A percentile compares a stretch with the other conserved stretches of the same genome.
Conservation (phyloP, 2,113 vertebrate genomes). For the Takifugu flavidus region DNA sequence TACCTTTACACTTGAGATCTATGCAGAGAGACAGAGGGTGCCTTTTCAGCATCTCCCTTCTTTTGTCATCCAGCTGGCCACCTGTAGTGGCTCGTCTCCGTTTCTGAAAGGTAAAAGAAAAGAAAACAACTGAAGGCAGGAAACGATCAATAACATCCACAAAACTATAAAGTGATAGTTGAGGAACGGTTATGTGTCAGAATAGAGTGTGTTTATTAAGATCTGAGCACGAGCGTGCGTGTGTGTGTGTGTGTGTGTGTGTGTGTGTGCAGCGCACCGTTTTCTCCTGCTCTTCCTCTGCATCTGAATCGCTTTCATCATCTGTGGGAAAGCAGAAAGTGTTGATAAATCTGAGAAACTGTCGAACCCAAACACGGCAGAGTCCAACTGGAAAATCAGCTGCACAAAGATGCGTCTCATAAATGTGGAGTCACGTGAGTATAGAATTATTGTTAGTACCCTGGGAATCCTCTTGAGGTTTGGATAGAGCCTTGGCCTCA, state of each 20-base stretch:
- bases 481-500: slow-evolving; percentile 94
- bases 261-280: slow-evolving; percentile 78
- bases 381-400: background rate
- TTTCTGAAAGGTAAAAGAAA: slow-evolving; percentile 74
- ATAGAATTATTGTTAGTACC: slow-evolving; percentile 68
- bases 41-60: slow-evolving; percentile 92
- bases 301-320: slow-evolving; percentile 96
- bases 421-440: too few relatives aligned
- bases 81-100: slow-evolving; percentile 89
- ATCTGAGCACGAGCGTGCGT: background rate
- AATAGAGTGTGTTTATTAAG: background rate
- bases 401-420: background rate
- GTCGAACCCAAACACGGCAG: background rate
- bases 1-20: slow-evolving; percentile 93
- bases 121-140: slow-evolving; percentile 8
- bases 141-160: slow-evolving; percentile 39
- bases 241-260: background rate
- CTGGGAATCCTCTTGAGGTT: slow-evolving; percentile 94
- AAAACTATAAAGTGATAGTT: slow-evolving; percentile 3
- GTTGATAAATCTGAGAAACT: background rate
- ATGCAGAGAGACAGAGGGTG: slow-evolving; percentile 89
- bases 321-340: slow-evolving; percentile 69
- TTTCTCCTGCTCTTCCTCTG: slow-evolving; percentile 95
- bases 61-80: slow-evolving; percentile 93
- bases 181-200: background rate